Evolutionary conservation across 2,888 invertebrate species (phyloP), one percentile per base, ranked within the genome.

Genomic region (Anthophora plumipes): DNA sequence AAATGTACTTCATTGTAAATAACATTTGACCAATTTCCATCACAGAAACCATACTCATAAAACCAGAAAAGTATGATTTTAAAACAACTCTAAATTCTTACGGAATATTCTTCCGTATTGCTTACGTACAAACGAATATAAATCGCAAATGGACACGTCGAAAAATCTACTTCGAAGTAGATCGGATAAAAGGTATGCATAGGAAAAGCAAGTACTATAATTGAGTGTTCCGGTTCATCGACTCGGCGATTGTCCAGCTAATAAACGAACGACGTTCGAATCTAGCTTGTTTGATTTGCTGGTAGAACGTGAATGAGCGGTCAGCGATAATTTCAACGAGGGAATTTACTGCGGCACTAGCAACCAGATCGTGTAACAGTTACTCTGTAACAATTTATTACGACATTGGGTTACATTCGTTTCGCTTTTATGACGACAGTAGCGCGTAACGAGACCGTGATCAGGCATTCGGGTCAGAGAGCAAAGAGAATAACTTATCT

Each of bases 381-480:
- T 76, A 76, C 66, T 39, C 59, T 71, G 74, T 78, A 73, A 84
- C 75, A 79, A 84, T 84, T 84, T 84, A 84, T 84, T 77, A 76
- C 82, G 82, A 84, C 83, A 82, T 77, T 77, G 76, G 61, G 73
- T 69, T 76, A 72, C 61, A 82, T 66, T 73, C 74, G 72, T 72
- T 78, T 73, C 77, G 77, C 71, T 81, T 81, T 81, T 83, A 81
- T 71, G 81, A 81, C 81, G 82, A 83, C 77, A 71, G 80, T 68
- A 72, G 76, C 71, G 82, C 76, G 82, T 76, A 80, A 82, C 80
- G 76, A 80, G 81, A 68, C 76, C 64, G 64, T 74, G 80, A 82
- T 80, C 75, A 71, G 67, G 80, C 81, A 75, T 80, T 80, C 70
- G 63, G 81, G 81, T 80, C 81, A 81, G 63, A 68, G 81, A 74